Evolutionary conservation across 2,113 vertebrate species (phyloP).

Genomic region (Indicator maculatus): DNA sequence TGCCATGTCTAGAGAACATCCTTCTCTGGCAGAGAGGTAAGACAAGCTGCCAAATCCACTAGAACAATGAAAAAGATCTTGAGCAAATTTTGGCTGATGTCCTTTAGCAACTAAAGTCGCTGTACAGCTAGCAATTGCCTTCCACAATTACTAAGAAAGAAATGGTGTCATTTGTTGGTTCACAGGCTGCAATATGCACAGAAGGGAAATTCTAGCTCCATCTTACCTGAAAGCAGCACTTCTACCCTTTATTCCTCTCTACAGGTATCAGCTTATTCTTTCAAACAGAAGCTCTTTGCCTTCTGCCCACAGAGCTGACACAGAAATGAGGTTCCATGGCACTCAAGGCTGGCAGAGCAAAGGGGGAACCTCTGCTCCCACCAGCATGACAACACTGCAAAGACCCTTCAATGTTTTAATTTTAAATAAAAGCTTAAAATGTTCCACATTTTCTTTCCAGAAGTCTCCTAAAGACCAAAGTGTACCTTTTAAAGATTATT

Average conservation of each 20-base stretch:
- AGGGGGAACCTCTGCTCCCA: not conserved
- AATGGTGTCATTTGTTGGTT: not conserved
- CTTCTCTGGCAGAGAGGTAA: not conserved
- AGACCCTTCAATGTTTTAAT: not conserved
- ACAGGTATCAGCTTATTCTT: not conserved
- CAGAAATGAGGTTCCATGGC: not conserved
- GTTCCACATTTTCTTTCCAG: not conserved
- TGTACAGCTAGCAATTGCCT: not conserved
- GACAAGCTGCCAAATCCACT: not conserved
- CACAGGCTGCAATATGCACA: not conserved
- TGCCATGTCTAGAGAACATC: not conserved
- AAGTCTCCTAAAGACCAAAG: not conserved
- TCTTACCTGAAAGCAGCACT: not conserved
- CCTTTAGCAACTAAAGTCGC: not conserved
- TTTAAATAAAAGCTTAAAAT: slow-evolving; percentile 11
- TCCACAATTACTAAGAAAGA: not conserved
- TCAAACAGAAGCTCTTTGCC: not conserved
- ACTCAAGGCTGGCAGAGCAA: not conserved
- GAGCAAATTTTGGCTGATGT: not conserved
- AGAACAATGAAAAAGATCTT: not conserved
- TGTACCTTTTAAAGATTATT: not conserved
- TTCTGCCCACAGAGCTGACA: not conserved
- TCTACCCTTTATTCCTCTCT: not conserved
- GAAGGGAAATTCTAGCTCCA: not conserved
- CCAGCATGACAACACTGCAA: not conserved